Evolutionary conservation across 1,140 invertebrate species (phyloP).

Genomic region (Cydia pomonella): DNA sequence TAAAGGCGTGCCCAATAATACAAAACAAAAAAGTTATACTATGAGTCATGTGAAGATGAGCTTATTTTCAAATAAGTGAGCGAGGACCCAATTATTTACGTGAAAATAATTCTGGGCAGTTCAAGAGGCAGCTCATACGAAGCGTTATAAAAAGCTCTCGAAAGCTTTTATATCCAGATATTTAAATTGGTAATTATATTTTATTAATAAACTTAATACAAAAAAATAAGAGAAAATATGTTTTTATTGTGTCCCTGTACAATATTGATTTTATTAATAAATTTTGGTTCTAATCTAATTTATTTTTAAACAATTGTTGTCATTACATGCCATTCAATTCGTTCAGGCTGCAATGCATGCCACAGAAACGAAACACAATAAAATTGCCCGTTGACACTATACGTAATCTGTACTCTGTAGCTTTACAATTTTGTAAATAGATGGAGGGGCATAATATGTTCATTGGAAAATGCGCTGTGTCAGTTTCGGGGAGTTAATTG

Average conservation of each 20-base stretch:
- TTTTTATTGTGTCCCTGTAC: too few relatives aligned
- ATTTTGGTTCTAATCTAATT: too few relatives aligned
- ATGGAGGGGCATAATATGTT: not conserved
- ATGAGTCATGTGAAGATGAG: not conserved
- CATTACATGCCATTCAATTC: too few relatives aligned
- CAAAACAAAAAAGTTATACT: not conserved
- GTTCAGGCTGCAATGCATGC: too few relatives aligned
- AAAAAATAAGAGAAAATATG: too few relatives aligned
- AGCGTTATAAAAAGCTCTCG: not conserved
- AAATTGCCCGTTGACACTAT: not conserved
- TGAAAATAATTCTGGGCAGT: not conserved
- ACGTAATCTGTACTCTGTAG: not conserved
- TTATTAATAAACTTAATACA: too few relatives aligned
- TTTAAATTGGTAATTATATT: not conserved
- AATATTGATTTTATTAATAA: too few relatives aligned
- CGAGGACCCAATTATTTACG: not conserved
- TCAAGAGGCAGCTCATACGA: not conserved
- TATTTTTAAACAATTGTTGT: too few relatives aligned
- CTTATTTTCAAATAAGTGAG: not conserved
- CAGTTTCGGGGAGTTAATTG: conserved; percentile 56
- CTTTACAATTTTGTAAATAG: not conserved
- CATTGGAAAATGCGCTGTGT: not conserved
- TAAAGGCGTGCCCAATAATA: not conserved
- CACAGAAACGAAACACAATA: too few relatives aligned
- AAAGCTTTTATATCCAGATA: not conserved